phyloP scores from a whole-genome alignment of 92 coral and sea anemone genomes.

The Zoanthus sansibaricus region DNA sequence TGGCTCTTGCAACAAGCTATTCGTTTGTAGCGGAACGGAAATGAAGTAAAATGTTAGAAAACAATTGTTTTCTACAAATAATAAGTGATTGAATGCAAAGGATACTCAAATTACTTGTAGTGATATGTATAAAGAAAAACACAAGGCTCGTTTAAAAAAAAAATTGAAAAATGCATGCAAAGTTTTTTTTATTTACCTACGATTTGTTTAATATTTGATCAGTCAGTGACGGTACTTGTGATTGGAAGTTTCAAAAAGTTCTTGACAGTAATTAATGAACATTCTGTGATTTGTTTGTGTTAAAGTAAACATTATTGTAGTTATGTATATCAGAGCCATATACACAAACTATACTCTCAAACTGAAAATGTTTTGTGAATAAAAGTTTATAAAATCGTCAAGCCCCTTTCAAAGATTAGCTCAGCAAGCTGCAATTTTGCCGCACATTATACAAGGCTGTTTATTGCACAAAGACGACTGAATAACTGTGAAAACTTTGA shows the following conservation, averaged over 20 bases:
- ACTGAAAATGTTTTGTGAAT: too few species aligned
- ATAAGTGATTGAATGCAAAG: not conserved
- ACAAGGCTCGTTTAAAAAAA: not conserved
- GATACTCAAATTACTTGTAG: not conserved
- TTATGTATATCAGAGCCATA: too few species aligned
- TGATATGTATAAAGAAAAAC: not conserved
- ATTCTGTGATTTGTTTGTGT: constrained; percentile 5
- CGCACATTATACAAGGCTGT: too few species aligned
- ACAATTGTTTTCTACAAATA: not conserved
- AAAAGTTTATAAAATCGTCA: too few species aligned
- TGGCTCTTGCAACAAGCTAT: not conserved
- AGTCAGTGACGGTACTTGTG: not conserved
- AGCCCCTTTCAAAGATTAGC: too few species aligned
- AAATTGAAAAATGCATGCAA: not conserved
- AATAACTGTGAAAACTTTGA: too few species aligned
- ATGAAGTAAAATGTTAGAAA: not conserved
- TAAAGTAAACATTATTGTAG: constrained; percentile 23
- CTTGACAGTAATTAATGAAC: constrained; percentile 39
- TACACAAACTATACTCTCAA: too few species aligned
- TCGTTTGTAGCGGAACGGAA: not conserved
- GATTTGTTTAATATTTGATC: constrained; percentile 27
- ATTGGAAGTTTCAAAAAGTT: not conserved
- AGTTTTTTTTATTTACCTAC: not conserved
- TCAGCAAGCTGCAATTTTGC: too few species aligned
- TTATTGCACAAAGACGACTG: too few species aligned